Percentiles rank a stretch among this genome's conserved stretches.
phyloP scores from a whole-genome alignment of 2,113 vertebrate species.

The Nothoprocta perdicaria region DNA sequence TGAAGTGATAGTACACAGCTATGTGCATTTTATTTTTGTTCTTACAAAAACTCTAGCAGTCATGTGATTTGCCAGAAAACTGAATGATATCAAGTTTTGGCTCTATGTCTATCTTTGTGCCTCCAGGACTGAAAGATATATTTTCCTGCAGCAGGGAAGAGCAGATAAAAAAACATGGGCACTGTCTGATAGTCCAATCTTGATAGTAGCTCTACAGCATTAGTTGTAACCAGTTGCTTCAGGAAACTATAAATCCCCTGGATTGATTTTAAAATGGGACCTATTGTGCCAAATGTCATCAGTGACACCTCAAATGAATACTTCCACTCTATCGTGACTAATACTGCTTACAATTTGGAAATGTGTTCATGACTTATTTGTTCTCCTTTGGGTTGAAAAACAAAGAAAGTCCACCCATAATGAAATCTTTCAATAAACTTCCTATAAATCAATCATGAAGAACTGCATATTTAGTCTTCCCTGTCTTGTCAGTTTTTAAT shows the following conservation, averaged over 20 bases:
- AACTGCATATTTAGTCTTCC: not conserved
- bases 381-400: constrained; percentile 9
- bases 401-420: constrained; percentile 15
- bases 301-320: constrained; percentile 23
- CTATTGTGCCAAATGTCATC: constrained; percentile 9
- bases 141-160: not conserved
- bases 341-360: constrained; percentile 12
- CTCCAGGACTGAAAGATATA: constrained; percentile 20
- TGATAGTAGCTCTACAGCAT: not conserved
- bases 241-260: not conserved
- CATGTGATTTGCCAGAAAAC: constrained; percentile 42
- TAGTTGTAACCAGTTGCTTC: not conserved
- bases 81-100: constrained; percentile 40
- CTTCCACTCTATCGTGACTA: not conserved
- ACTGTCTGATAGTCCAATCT: not conserved
- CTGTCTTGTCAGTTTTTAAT: constrained; percentile 57
- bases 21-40: not conserved
- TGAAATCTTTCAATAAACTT: constrained; percentile 32
- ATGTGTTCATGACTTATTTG: not conserved
- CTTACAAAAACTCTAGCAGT: not conserved
- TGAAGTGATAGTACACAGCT: not conserved
- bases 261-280: constrained; percentile 34
- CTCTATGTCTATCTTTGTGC: not conserved
- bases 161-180: not conserved
- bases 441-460: constrained; percentile 45